Conservation (phyloP, 2,113 vertebrate genomes). For the Oncorhynchus keta region DNA sequence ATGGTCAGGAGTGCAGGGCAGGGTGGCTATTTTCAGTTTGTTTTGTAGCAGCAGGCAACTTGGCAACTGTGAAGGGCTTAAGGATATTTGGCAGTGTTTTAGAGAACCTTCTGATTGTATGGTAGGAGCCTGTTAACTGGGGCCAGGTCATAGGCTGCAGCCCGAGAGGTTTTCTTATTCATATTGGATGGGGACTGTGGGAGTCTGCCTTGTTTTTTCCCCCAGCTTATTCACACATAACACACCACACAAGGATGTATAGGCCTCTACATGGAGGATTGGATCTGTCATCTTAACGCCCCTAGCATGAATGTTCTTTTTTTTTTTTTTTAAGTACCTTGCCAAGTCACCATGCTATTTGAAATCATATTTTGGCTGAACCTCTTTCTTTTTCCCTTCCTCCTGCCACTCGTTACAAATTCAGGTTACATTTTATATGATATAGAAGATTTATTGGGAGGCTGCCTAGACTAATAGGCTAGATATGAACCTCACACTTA, state of each 20-base stretch:
- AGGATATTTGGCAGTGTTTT: not conserved
- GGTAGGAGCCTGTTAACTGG: not conserved
- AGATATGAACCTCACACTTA: not conserved
- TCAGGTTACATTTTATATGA: no score
- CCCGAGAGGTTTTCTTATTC: not conserved
- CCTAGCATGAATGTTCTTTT: not conserved
- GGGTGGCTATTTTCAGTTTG: not conserved
- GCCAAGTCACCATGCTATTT: not conserved
- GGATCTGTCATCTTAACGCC: not conserved
- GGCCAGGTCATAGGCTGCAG: not conserved
- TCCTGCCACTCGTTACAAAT: not conserved
- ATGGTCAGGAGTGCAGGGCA: not conserved
- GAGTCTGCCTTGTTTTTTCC: not conserved
- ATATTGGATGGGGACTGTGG: slow-evolving; percentile 24
- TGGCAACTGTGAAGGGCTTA: not conserved
- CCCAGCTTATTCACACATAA: slow-evolving; percentile 28
- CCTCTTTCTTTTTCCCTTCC: not conserved
- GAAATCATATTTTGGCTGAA: not conserved
- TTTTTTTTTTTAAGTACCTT: no score
- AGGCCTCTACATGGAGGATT: not conserved
- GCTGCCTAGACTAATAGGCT: not conserved
- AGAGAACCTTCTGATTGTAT: not conserved
- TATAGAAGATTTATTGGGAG: not conserved
- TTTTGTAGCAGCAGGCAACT: not conserved
- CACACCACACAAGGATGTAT: not conserved